These are phyloP conservation scores for Schrankia costaestrigalis DNA, from an alignment of 2,888 invertebrate genomes.

Conservation along the genomic window DNA sequence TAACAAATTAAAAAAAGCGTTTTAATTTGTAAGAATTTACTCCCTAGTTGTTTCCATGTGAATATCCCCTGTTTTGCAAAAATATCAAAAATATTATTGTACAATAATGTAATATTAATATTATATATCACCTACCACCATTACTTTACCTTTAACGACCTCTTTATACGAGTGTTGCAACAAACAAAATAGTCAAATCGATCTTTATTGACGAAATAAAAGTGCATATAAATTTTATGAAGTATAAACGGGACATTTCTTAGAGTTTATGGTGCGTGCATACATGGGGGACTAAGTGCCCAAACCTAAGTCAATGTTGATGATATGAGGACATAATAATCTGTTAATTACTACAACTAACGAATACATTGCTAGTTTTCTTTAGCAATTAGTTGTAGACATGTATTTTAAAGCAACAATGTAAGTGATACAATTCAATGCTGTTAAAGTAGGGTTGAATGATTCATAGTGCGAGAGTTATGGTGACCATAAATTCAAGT, in stretches of 20 bases:
- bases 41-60: too few relatives aligned
- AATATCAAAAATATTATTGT: too few relatives aligned
- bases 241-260: constrained; percentile 72
- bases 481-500: constrained; percentile 70
- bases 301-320: constrained; percentile 40
- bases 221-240: constrained; percentile 79
- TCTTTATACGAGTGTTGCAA: constrained; percentile 23
- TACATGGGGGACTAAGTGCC: constrained; percentile 57
- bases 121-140: too few relatives aligned
- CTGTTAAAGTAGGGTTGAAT: constrained; percentile 10
- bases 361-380: constrained; percentile 6
- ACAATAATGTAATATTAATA: too few relatives aligned
- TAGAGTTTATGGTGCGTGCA: constrained; percentile 65
- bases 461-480: constrained; percentile 48
- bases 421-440: constrained; percentile 9
- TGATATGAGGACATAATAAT: constrained; percentile 11
- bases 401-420: constrained; percentile 7
- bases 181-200: constrained; percentile 69
- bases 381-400: not conserved
- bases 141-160: not conserved
- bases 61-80: too few relatives aligned
- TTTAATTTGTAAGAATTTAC: too few relatives aligned
- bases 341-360: constrained; percentile 1
- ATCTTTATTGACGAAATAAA: constrained; percentile 74
- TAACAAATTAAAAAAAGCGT: too few relatives aligned